These are phyloP conservation scores for Rhinopomastus cyanomelas DNA, from an alignment of 2,113 vertebrate genomes.

Conservation along the genomic window DNA sequence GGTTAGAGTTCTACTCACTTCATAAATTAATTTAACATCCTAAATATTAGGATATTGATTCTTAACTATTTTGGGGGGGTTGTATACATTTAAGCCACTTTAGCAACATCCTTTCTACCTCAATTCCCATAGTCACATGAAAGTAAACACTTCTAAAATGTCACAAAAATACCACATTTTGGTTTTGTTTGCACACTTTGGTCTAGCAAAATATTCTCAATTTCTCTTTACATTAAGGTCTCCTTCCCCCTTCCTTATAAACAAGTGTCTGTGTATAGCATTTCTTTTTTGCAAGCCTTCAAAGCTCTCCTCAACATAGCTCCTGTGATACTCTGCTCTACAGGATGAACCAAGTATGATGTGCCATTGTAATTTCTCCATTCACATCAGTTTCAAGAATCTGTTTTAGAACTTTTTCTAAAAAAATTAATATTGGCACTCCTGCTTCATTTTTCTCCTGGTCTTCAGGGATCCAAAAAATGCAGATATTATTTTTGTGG, in stretches of 20 bases:
- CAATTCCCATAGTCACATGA: not conserved
- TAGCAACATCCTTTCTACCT: not conserved
- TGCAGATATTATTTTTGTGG: conserved; percentile 70
- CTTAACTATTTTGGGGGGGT: not conserved
- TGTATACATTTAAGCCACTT: not conserved
- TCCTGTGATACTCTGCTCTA: not conserved
- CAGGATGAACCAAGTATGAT: not conserved
- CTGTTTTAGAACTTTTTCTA: not conserved
- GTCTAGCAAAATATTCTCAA: not conserved
- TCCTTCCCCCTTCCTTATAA: not conserved
- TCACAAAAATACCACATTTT: not conserved
- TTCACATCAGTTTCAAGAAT: conserved; percentile 5
- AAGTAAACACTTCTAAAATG: not conserved
- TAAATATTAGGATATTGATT: not conserved
- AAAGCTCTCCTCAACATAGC: not conserved
- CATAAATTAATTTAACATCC: no score
- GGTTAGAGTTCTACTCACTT: no score
- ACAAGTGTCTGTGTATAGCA: not conserved
- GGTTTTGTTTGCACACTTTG: not conserved
- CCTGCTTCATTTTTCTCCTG: conserved; percentile 41
- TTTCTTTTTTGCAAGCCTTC: not conserved
- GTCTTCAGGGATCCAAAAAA: conserved; percentile 60
- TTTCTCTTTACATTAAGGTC: not conserved
- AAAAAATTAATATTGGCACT: conserved; percentile 35
- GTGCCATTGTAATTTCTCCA: conserved; percentile 1